phyloP scores from a whole-genome alignment of 2,113 vertebrate species.

The Mungos mungo region DNA sequence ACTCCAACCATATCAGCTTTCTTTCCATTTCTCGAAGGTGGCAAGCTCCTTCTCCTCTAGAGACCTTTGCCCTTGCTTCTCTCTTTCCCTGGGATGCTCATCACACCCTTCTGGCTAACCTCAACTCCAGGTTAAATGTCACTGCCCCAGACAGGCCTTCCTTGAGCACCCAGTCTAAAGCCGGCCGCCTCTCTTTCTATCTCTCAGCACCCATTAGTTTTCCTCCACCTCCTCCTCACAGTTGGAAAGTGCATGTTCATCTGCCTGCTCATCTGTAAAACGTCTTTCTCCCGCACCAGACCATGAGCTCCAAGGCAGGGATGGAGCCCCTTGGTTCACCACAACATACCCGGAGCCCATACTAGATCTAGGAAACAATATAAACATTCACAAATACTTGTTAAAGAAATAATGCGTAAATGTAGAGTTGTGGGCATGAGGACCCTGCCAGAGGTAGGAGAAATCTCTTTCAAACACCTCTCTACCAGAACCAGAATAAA shows the following conservation, averaged over 20 bases:
- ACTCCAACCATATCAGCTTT: neutral
- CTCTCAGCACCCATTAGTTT: neutral
- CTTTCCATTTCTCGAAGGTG: neutral
- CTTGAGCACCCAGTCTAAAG: neutral
- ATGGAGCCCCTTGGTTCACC: neutral
- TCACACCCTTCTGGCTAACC: neutral
- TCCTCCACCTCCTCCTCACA: neutral
- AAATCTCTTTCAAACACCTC: neutral
- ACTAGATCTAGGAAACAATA: neutral
- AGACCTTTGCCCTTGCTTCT: no score
- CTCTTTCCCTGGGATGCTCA: neutral
- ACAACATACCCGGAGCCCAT: neutral
- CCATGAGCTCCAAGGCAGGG: neutral
- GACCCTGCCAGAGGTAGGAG: neutral
- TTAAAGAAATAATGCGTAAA: neutral
- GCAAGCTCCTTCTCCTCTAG: neutral
- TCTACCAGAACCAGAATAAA: constrained; percentile 2
- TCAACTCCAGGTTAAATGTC: neutral
- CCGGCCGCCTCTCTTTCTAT: neutral
- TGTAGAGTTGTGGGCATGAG: neutral
- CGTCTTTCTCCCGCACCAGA: neutral
- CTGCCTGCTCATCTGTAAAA: neutral
- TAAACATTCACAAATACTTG: neutral
- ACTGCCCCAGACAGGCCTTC: neutral
- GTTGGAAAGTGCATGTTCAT: neutral